phyloP scores from a whole-genome alignment of 2,113 vertebrate species.

The Dolichotis patagonum region DNA sequence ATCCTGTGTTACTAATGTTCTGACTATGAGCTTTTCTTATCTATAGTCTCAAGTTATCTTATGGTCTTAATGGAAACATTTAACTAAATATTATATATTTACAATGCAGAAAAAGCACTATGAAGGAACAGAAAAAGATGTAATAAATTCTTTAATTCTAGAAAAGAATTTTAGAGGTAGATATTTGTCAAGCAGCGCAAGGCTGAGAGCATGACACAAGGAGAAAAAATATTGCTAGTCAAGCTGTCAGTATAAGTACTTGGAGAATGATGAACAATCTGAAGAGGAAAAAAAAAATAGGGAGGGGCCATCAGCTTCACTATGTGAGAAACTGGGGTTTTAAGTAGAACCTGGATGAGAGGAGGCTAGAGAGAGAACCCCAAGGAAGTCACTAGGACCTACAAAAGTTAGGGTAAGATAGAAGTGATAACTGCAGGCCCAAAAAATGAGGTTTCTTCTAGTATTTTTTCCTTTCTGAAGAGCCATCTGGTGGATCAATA shows the following conservation, averaged over 20 bases:
- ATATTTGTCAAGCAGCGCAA: neutral
- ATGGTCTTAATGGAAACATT: neutral
- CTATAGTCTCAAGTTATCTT: neutral
- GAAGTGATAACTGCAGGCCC: neutral
- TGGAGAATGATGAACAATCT: neutral
- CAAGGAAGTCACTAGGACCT: neutral
- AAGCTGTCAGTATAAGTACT: neutral
- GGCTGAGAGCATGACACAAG: neutral
- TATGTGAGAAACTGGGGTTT: neutral
- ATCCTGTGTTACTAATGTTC: neutral
- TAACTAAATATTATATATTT: neutral
- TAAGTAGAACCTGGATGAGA: neutral
- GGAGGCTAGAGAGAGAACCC: neutral
- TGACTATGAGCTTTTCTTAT: neutral
- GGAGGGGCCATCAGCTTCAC: neutral
- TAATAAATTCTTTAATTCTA: neutral
- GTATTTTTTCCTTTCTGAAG: neutral
- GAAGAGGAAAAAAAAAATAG: neutral
- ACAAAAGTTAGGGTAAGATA: neutral
- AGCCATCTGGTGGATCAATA: neutral
- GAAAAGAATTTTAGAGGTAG: neutral
- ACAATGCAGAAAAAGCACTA: neutral
- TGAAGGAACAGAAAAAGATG: neutral
- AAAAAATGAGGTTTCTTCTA: neutral
- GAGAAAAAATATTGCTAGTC: neutral